These are phyloP conservation scores for Trachelus stipa DNA, from an alignment of 2,888 invertebrate genomes.

Conservation along the genomic window DNA sequence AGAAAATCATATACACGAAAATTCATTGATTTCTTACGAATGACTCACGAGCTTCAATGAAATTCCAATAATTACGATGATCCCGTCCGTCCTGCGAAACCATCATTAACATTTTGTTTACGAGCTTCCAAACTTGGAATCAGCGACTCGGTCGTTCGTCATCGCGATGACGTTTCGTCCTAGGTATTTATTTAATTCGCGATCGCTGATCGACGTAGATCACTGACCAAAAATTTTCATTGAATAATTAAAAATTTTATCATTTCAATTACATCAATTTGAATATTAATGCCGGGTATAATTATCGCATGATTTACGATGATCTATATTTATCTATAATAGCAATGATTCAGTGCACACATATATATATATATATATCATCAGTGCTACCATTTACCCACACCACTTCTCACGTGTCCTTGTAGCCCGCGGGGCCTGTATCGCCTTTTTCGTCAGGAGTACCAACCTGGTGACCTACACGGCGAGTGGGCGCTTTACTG, in stretches of 20 bases:
- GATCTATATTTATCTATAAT: not conserved
- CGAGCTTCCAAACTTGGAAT: not conserved
- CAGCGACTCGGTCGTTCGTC: not conserved
- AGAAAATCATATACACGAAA: not conserved
- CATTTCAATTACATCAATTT: not conserved
- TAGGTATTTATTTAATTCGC: not conserved
- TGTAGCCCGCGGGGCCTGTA: slow-evolving; percentile 10
- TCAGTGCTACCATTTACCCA: too few species aligned
- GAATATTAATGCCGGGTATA: not conserved
- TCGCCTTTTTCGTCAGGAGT: slow-evolving; percentile 19
- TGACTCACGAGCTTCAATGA: not conserved
- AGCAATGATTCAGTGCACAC: not conserved
- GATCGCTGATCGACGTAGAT: not conserved
- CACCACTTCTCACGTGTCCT: slow-evolving; percentile 7
- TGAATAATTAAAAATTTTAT: not conserved
- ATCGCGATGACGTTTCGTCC: not conserved
- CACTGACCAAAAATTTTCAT: not conserved
- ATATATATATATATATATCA: too few species aligned
- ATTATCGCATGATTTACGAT: not conserved
- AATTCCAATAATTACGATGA: not conserved
- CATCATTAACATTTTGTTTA: not conserved
- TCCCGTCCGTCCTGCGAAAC: not conserved
- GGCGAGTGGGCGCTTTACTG: slow-evolving; percentile 19
- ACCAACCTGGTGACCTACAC: slow-evolving; percentile 23
- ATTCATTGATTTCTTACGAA: not conserved